Evolutionary conservation across 2,797 vertebrate species (phyloP), one percentile per base, ranked within the genome.

Genomic region (Semotilus atromaculatus): DNA sequence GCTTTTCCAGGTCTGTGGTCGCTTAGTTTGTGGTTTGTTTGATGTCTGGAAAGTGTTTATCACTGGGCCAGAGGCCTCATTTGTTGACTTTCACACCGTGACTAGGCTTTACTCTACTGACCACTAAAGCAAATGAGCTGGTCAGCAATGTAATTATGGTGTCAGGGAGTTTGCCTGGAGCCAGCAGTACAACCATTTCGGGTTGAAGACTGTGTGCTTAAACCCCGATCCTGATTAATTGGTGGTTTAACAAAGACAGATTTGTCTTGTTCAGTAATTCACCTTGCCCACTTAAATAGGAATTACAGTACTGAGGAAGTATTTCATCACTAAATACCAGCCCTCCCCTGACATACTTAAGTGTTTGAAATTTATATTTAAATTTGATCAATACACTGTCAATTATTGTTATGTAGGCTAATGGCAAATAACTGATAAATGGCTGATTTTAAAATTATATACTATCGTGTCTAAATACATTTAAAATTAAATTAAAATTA

Each of bases 41-140:
- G 77, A 85, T 88, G 82, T 90, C 85, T 87, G 76, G 82, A 85
- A 86, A 81, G 85, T 85, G 74, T 86, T 88, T 86, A 86, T 84
- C 87, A 75, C 85, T 75, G 40, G 78, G 86, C 84, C 84, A 82
- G 84, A 76, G 68, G 81, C 43, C 82, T 89, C 82, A 86, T 87
- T 86, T 85, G 80, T 86, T 90, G 85, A 83, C 79, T 86, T 89
- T 90, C 83, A 82, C 90, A 85, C 81, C 75, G 55, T 58, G 81
- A 86, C 87, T 82, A 70, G 79, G 79, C 79, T 88, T 36, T 83
- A 87, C 84, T 86, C 86, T 72, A 79, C 79, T 88, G 83, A 79
- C 86, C 87, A 87, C 86, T 79, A 88, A 82, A 88, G 85, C 81
- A 85, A 86, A 85, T 88, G 86, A 89, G 88, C 82, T 86, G 86